These are phyloP conservation scores for Lucinisca nassula DNA, from an alignment of 2,888 invertebrate genomes.

Conservation along the genomic window DNA sequence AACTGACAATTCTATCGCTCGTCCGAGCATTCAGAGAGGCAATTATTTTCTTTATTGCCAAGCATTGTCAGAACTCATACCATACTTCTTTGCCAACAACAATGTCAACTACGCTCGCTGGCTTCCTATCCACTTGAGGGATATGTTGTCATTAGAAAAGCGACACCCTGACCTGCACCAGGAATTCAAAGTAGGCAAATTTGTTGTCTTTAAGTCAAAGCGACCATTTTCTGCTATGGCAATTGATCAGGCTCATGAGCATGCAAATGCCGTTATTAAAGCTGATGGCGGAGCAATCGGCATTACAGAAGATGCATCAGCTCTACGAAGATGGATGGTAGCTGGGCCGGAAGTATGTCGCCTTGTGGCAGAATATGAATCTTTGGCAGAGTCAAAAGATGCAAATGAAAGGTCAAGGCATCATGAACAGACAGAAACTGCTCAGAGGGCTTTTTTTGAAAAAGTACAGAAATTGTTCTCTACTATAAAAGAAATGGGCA, in stretches of 20 bases:
- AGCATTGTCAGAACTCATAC: conserved; percentile 31
- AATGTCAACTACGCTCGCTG: conserved; percentile 68
- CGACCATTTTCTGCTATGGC: no score
- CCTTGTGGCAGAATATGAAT: no score
- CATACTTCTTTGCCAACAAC: conserved; percentile 70
- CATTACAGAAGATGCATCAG: no score
- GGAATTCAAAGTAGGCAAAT: conserved; percentile 68
- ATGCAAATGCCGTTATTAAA: no score
- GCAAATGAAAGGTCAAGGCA: background rate
- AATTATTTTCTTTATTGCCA: conserved; percentile 26
- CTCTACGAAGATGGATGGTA: conserved; percentile 45
- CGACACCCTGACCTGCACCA: background rate
- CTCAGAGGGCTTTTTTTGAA: background rate
- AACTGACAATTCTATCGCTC: conserved; percentile 3
- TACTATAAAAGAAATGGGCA: conserved; percentile 12
- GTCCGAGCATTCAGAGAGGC: conserved; percentile 16
- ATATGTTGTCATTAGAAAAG: conserved; percentile 43
- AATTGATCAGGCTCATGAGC: no score
- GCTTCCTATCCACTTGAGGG: conserved; percentile 71
- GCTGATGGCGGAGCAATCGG: conserved; percentile 74
- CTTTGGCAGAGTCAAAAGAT: conserved; percentile 6
- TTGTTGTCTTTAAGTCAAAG: conserved; percentile 72
- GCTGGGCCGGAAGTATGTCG: no score
- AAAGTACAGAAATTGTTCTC: background rate
- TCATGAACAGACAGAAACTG: background rate